Conservation (phyloP, 2,888 invertebrate genomes). For the Agrochola litura region DNA sequence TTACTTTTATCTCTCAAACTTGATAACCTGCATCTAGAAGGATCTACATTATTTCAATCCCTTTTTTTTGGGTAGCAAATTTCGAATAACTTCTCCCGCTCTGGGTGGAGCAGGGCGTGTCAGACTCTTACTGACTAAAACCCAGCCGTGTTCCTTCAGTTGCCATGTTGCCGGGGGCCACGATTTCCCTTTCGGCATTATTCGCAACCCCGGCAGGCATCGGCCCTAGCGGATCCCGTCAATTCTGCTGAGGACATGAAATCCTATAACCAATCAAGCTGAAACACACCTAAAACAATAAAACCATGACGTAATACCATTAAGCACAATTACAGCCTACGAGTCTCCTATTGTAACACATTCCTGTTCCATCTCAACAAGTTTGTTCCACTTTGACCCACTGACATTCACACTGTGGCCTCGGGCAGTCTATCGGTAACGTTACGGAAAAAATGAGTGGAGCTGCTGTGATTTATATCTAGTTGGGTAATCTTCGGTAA, state of each 20-base stretch:
- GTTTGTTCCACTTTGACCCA: conserved; percentile 78
- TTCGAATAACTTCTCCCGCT: too few relatives aligned
- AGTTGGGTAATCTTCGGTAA: conserved; percentile 43
- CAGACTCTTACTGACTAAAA: too few relatives aligned
- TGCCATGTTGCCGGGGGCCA: too few relatives aligned
- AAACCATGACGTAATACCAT: conserved; percentile 50
- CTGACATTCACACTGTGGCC: conserved; percentile 71
- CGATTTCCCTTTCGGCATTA: too few relatives aligned
- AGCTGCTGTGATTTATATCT: conserved; percentile 51
- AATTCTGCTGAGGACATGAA: too few relatives aligned
- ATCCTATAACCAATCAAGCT: background rate
- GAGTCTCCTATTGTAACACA: conserved; percentile 57
- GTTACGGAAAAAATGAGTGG: conserved; percentile 36
- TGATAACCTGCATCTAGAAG: background rate
- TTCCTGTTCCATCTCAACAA: conserved; percentile 55
- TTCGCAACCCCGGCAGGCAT: too few relatives aligned
- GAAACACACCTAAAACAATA: conserved; percentile 28
- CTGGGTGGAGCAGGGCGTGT: too few relatives aligned
- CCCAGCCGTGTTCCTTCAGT: too few relatives aligned
- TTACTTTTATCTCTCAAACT: background rate
- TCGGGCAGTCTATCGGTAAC: conserved; percentile 37
- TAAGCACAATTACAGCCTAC: conserved; percentile 58
- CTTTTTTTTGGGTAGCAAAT: too few relatives aligned
- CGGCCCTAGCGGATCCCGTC: too few relatives aligned
- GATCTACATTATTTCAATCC: background rate